Evolutionary conservation across 2,888 invertebrate genomes (phyloP).

Genomic region (Diaphora mendica): DNA sequence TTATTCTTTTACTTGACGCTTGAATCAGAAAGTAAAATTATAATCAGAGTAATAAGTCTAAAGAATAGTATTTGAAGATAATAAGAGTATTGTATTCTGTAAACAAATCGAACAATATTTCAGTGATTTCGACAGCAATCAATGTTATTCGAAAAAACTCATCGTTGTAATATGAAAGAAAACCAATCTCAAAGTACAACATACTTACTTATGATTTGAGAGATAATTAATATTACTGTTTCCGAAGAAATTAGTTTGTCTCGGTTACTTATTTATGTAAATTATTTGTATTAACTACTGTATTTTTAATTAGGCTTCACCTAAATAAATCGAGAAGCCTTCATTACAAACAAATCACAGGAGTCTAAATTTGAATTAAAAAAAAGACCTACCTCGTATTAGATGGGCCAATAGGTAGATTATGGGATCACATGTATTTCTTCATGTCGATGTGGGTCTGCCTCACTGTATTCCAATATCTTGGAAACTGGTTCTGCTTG

Average conservation of each 20-base stretch:
- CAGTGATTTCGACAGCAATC: no score
- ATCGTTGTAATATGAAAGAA: background rate
- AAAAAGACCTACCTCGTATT: background rate
- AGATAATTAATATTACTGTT: background rate
- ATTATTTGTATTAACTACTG: background rate
- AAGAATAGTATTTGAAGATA: no score
- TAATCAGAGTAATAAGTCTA: no score
- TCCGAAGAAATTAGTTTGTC: background rate
- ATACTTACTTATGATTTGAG: background rate
- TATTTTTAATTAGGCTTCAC: background rate
- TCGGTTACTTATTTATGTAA: background rate
- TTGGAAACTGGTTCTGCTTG: background rate
- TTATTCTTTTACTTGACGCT: no score
- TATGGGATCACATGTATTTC: background rate
- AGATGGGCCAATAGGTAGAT: background rate
- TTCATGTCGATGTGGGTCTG: background rate
- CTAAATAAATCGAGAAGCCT: background rate
- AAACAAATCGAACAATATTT: no score
- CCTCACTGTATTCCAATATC: background rate
- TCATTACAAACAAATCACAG: background rate
- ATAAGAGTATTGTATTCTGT: no score
- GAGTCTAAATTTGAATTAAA: background rate
- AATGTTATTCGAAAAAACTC: background rate
- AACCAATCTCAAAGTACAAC: no score
- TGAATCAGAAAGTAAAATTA: no score